Evolutionary conservation across 2,113 vertebrate species (phyloP), one percentile per base, ranked within the genome.

Genomic region (Harpagus bidentatus): DNA sequence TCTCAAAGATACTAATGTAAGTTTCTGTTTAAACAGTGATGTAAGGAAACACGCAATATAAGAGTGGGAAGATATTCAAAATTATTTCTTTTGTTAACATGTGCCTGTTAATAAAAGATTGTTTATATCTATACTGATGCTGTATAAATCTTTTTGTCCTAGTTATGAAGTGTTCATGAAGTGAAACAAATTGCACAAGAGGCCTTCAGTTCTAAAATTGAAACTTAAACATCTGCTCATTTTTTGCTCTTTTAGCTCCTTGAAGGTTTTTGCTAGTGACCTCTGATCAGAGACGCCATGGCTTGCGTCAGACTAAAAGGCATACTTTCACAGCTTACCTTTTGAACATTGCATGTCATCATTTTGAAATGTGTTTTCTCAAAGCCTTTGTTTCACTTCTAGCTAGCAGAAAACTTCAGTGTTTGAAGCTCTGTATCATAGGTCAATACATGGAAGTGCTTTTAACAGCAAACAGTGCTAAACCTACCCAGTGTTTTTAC

Each of bases 301-400:
- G 29, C 52, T 81, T 61, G 17, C 52, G 16, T 40, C 42, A 19
- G 43, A n/a, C 34, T 58, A 43, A 38, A 61, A 70, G 40, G 29
- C 19, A 6, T 16, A 5, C 4, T 11, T 76, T 63, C 72, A 13
- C 16, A 42, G 13, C 31, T 62, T 79, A 18, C 29, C n/a, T 76
- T 38, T n/a, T 58, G 65, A 73, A 20, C 43, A 40, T 61, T 5
- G 45, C 63, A 28, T 0, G 0, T 59, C 25, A 36, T 13, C 10
- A 2, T 18, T 88, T 65, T 34, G 66, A 88, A 59, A 48, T 0
- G 1, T 26, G 58, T 26, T 0, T 73, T 78, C 23, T 78, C 38
- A 45, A 71, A 56, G 65, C 69, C 40, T 62, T 92, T 66, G 25
- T 84, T 93, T 94, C 1, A 2, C 71, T 86, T 77, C 20, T 28